Base-by-base conservation (phyloP, 2,888 invertebrate genomes). In the Baronia brevicornis region DNA sequence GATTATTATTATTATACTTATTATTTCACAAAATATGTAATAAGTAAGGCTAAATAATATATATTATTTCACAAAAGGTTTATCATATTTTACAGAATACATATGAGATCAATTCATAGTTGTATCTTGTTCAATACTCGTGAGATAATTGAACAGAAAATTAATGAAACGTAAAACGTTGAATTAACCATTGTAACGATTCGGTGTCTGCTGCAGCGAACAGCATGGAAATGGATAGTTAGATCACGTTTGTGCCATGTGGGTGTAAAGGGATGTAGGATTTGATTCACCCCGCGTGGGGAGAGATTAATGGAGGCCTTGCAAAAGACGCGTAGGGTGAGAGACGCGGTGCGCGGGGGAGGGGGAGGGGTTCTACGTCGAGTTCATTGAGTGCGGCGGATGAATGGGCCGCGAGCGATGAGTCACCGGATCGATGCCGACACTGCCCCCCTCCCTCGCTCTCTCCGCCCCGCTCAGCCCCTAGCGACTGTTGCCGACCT, bases 321-420 rank as follows among this genome's bases (percentile, higher is more conserved):
- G 80, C 59, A 62, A 64, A 69, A 63, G 60, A 52, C 48, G 61
- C 56, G 65, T 54, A 57, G 53, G 52, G 36, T 43, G 37, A 36
- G 30, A 36, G 41, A 41, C 46, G 49, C 53, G 39, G 54, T 48
- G 14, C 46, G 38, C 41, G 45, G 43, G 41, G 43, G 48, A 49
- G 54, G 51, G 51, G 47, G 39, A 46, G 51, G 53, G 50, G 45
- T 53, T 48, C 54, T 51, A 56, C 65, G 63, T 63, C 59, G 58
- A 31, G 61, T 80, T 79, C 82, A 84, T 84, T 84, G 72, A 84
- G 77, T 51, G 75, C 70, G 72, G 72, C 68, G 71, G 72, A 80
- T 84, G 82, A 84, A 84, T 84, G 82, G 67, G 70, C 61, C 60
- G n/a, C 66, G 43, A 26, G 43, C 66, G 67, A 63, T 82, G 82